Evolutionary conservation across 1,140 invertebrate genomes (phyloP).

Genomic region (Drosophila busckii): DNA sequence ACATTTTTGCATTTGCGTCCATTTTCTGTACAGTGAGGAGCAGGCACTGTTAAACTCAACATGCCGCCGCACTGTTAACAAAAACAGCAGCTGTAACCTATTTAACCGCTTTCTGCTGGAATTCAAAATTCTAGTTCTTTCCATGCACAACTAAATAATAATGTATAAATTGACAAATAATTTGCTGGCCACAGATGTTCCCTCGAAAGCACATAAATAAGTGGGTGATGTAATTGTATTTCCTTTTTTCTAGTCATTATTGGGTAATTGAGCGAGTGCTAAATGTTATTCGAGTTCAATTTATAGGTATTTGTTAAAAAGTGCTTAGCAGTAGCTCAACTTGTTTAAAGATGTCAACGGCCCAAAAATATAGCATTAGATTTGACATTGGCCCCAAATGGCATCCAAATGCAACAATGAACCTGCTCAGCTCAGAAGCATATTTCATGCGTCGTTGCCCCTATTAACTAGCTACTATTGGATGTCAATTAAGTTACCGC

Average conservation of each 20-base stretch:
- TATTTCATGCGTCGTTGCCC: slow-evolving; percentile 66
- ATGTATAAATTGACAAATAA: too few relatives aligned
- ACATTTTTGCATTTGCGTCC: slow-evolving; percentile 72
- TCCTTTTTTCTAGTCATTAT: slow-evolving; percentile 27
- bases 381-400: slow-evolving; percentile 67
- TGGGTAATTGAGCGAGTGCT: slow-evolving; percentile 55
- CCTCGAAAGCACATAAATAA: slow-evolving; percentile 21
- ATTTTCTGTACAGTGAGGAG: slow-evolving; percentile 24
- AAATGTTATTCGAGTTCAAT: slow-evolving; percentile 26
- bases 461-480: slow-evolving; percentile 43
- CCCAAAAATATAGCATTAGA: slow-evolving; percentile 58
- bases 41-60: too few relatives aligned
- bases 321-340: slow-evolving; percentile 35
- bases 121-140: too few relatives aligned
- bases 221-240: slow-evolving; percentile 17
- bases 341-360: slow-evolving; percentile 56
- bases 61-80: too few relatives aligned
- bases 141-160: too few relatives aligned
- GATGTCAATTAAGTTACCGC: slow-evolving; percentile 9
- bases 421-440: slow-evolving; percentile 49
- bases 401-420: slow-evolving; percentile 64
- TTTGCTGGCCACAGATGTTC: too few relatives aligned
- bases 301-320: too few relatives aligned
- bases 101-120: too few relatives aligned
- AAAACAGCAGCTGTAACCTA: too few relatives aligned